These are phyloP conservation scores for Rhynchomys soricoides DNA, from an alignment of 2,113 vertebrate species.

Conservation along the genomic window DNA sequence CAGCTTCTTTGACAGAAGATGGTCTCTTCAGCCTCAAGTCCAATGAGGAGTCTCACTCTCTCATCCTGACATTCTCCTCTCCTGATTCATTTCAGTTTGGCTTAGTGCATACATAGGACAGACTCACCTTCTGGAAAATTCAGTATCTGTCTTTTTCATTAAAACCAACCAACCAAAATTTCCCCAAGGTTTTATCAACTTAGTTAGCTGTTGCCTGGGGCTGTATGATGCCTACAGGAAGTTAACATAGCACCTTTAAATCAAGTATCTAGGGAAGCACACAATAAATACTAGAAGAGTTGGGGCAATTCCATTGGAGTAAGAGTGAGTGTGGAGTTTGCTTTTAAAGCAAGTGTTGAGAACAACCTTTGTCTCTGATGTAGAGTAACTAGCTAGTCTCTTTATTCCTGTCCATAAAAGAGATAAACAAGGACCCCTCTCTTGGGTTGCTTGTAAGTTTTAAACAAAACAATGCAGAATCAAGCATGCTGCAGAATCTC, in stretches of 20 bases:
- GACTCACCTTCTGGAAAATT: conserved; percentile 26
- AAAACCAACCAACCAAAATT: background rate
- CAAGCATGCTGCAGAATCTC: background rate
- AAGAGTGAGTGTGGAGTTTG: background rate
- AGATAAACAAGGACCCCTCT: background rate
- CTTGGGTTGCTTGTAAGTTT: background rate
- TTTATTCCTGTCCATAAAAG: background rate
- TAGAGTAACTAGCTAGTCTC: background rate
- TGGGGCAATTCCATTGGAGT: background rate
- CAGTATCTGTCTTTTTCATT: conserved; percentile 36
- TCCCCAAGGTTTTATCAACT: background rate
- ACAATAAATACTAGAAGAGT: background rate
- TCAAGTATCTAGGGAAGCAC: background rate
- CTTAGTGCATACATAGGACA: background rate
- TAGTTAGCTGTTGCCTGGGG: background rate
- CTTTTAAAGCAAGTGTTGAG: background rate
- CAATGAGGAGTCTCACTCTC: background rate
- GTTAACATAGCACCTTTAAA: background rate
- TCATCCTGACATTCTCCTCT: background rate
- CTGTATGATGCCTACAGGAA: background rate
- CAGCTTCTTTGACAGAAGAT: conserved; percentile 43
- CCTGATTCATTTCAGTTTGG: conserved; percentile 3
- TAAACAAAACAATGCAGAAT: background rate
- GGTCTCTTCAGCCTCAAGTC: background rate
- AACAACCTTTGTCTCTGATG: background rate